Evolutionary conservation across 2,113 vertebrate genomes (phyloP), one percentile per base, ranked within the genome.

Genomic region (Upupa epops): DNA sequence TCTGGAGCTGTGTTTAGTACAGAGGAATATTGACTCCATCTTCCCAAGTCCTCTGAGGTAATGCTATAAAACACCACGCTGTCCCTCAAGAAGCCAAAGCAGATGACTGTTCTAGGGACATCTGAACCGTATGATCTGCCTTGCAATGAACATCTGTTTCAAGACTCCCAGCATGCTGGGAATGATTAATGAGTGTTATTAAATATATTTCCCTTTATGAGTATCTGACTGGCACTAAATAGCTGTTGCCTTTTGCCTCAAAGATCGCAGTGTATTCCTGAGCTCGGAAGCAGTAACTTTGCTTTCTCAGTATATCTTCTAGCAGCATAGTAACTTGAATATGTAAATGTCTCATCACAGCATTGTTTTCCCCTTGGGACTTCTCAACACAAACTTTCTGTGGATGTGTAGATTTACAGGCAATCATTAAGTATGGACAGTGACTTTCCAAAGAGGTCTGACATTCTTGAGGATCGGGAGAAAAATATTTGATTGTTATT

Each of bases 131-230:
- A 65, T 60, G 64, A 88, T 92, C 63, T 95, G 74, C 83, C 85
- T 76, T 86, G 88, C 75, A 42, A 71, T 72, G 48, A 91, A 85
- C 86, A 94, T 80, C 40, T 95, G 37, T 92, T 83, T 70, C 59
- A 79, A 94, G 76, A 88, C 84, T 86, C 40, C 42, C 80, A 82
- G 70, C 56, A 80, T 88, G 83, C 66, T 93, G 84, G 91, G 73
- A 81, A 86, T 84, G 88, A 94, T 91, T 95, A 94, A 92, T 87
- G 80, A 86, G 74, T 92, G 45, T 74, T 86, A 89, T 93, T 68
- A 81, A 94, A 65, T 49, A 40, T 59, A 88, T 87, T 80, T 86
- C 71, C 48, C 36, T 95, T 89, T 70, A 70, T 68, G 60, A 95
- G 45, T 74, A 59, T 74, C 61, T 79, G 70, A 59, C 92, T 70